These are phyloP conservation scores for Urocolius indicus DNA, from an alignment of 2,113 vertebrate species.

Conservation along the genomic window DNA sequence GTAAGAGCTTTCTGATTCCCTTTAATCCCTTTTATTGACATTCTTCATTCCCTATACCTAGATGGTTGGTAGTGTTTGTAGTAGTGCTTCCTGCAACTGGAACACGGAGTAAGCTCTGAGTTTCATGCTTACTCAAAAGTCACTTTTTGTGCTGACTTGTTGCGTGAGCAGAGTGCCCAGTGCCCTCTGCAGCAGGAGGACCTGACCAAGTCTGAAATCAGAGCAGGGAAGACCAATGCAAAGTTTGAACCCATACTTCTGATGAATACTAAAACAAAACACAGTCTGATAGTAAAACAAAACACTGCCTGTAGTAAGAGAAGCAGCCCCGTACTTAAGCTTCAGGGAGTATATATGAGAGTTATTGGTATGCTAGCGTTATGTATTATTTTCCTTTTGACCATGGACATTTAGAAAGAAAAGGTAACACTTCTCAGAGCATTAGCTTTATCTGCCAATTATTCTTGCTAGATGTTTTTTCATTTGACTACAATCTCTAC, in stretches of 20 bases:
- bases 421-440: background rate
- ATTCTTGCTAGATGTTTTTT: background rate
- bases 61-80: background rate
- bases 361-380: background rate
- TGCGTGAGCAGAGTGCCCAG: background rate
- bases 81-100: background rate
- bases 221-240: background rate
- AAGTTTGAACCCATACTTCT: background rate
- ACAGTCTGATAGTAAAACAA: background rate
- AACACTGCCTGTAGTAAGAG: background rate
- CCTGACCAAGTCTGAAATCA: background rate
- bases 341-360: background rate
- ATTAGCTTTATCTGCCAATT: background rate
- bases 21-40: background rate
- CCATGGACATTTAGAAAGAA: background rate
- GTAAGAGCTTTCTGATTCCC: background rate
- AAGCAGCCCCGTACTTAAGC: background rate
- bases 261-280: background rate
- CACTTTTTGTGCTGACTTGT: background rate
- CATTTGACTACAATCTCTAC: background rate
- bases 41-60: rapidly evolving
- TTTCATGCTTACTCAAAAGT: no score
- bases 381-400: background rate
- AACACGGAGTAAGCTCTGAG: background rate
- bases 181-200: background rate